These are phyloP conservation scores for Microcebus murinus DNA, from an alignment of 2,113 vertebrate species.

Conservation along the genomic window DNA sequence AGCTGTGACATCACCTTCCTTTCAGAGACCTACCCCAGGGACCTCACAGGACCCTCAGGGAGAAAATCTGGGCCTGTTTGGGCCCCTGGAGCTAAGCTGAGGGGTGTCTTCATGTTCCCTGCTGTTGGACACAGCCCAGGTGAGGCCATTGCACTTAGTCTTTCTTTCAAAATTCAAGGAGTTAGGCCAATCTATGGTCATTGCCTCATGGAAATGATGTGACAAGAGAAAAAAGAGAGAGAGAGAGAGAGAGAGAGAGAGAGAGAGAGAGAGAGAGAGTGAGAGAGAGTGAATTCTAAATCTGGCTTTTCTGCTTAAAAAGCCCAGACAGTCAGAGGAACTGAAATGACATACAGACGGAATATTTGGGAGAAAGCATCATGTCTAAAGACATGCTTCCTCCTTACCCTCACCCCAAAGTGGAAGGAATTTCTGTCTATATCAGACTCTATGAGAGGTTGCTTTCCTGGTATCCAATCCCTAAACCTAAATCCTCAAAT, in stretches of 20 bases:
- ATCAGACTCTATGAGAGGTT: background rate
- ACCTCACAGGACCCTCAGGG: no score
- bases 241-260: background rate
- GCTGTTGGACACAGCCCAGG: no score
- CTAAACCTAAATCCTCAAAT: background rate
- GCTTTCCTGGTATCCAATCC: background rate
- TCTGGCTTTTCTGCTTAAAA: background rate
- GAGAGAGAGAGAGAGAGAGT: background rate
- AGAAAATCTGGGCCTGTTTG: no score
- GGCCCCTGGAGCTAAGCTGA: no score
- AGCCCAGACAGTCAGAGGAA: background rate
- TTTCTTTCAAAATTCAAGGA: conserved; percentile 29
- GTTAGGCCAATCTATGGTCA: background rate
- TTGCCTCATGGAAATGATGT: background rate
- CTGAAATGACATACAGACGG: background rate
- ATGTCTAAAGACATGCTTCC: background rate
- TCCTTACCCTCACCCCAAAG: background rate
- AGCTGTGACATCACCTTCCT: no score
- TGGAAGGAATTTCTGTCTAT: background rate
- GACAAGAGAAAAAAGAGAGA: background rate
- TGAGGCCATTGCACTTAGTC: background rate
- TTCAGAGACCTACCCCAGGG: no score
- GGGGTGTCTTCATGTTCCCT: no score
- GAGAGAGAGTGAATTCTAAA: background rate
- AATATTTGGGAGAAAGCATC: background rate